phyloP scores from a whole-genome alignment of 2,113 vertebrate species.

The Corythoichthys haematopterus region DNA sequence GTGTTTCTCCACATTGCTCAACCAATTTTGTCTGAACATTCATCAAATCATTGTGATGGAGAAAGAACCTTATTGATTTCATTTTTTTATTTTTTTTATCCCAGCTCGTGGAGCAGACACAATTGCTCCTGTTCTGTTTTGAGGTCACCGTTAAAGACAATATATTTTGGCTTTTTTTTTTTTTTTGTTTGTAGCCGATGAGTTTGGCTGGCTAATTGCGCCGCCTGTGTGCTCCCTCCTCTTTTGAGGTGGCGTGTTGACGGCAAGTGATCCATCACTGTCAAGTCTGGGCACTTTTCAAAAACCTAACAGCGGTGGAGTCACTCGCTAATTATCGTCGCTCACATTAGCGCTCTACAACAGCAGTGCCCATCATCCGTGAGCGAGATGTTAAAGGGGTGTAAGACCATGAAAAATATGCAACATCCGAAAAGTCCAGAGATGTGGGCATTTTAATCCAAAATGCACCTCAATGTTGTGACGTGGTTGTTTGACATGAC shows the following conservation, averaged over 20 bases:
- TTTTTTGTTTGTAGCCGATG: conserved; percentile 22
- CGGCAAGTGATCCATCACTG: conserved; percentile 55
- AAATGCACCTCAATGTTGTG: no score
- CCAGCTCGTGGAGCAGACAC: background rate
- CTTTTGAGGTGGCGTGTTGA: conserved; percentile 45
- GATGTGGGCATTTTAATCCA: no score
- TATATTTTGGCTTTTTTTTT: conserved; percentile 36
- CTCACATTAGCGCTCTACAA: background rate
- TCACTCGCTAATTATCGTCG: conserved; percentile 1
- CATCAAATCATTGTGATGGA: background rate
- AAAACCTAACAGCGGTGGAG: background rate
- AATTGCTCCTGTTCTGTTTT: conserved; percentile 6
- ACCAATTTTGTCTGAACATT: background rate
- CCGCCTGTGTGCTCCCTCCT: conserved; percentile 35
- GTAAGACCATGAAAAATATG: conserved; percentile 3
- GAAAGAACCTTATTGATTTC: background rate
- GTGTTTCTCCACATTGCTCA: background rate
- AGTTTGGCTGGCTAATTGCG: conserved; percentile 41
- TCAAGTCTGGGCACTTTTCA: conserved; percentile 38
- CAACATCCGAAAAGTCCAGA: conserved; percentile 12
- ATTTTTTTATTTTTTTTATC: no score
- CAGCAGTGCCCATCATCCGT: background rate
- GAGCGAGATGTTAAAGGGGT: background rate
- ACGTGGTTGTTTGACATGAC: no score
- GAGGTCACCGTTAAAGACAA: conserved; percentile 38